Base-by-base conservation (phyloP, 2,888 invertebrate genomes). In the Steinernema scapterisci region DNA sequence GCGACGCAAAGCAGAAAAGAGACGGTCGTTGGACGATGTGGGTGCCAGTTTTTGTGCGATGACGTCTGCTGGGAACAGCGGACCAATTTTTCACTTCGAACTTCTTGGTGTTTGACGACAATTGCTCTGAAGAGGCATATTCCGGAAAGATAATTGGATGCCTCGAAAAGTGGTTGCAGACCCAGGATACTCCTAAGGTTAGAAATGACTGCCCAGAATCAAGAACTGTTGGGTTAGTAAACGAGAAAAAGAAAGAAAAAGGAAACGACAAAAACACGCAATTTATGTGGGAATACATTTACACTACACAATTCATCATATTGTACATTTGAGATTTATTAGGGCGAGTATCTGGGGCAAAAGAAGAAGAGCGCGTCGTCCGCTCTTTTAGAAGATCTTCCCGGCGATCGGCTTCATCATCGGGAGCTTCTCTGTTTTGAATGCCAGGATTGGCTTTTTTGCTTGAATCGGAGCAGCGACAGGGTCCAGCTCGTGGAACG, bases 401-500 rank as follows among this genome's bases (percentile, higher is more conserved):
- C 63, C 63, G 16, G 25, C 63, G 38, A 63, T 63, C 63, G 63
- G 63, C 73, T 77, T 77, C 75, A 76, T 73, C 75, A 77, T 72
- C 9, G 77, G 77, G 7, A 77, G 27, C 63, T 76, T 77, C 52
- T 77, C 75, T 3, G 70, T 54, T 45, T 76, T 76, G 54, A 76
- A 52, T 16, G 71, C 45, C 19, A 75, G 31, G 27, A 76, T 76
- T 0, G 74, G 74, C 19, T 44, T 45, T 25, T 52, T 25, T n/a
- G 25, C 13, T 31, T 27, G 11, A 16, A n/a, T 16, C 19, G 71
- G 71, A 11, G 31, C 70, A n/a, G 74, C 54, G 21, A 83, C 74
- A 43, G 83, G 80, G 63, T 82, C 82, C 16, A 83, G 78, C 75
- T 83, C 81, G 6, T 84, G 82, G 78, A 84, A 84, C 63, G 83